These are phyloP conservation scores for Holothuria leucospilota DNA, from an alignment of 53 echinoderm and acorn worm genomes.

Conservation along the genomic window DNA sequence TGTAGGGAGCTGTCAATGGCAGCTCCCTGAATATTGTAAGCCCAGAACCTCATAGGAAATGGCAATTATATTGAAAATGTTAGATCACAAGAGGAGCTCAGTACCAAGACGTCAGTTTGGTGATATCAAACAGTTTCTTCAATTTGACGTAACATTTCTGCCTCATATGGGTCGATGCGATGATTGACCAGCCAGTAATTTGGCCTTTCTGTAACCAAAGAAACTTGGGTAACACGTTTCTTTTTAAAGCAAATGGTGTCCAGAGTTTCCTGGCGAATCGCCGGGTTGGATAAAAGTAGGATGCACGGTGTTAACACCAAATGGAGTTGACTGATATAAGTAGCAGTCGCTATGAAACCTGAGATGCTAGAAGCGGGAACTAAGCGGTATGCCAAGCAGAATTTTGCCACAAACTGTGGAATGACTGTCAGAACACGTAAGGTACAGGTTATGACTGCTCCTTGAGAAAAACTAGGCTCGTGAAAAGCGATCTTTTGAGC, in stretches of 20 bases:
- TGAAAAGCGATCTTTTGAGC: background rate
- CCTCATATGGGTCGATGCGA: slow-evolving; percentile 8
- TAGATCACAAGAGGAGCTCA: too few relatives aligned
- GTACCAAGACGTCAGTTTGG: too few relatives aligned
- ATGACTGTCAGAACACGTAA: background rate
- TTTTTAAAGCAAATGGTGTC: background rate
- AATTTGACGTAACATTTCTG: background rate
- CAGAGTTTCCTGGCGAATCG: background rate
- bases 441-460: background rate
- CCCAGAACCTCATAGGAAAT: too few relatives aligned
- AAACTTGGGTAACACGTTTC: background rate
- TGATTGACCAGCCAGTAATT: background rate
- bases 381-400: slow-evolving; percentile 9
- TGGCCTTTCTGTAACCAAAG: background rate
- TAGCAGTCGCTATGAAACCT: background rate
- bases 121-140: slow-evolving; percentile 12
- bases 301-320: background rate
- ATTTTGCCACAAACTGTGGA: background rate
- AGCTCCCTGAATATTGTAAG: too few relatives aligned
- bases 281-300: background rate
- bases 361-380: background rate
- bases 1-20: too few relatives aligned
- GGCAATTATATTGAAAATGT: too few relatives aligned
- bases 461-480: background rate
- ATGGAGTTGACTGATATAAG: background rate